These are phyloP conservation scores for Leptinotarsa defecta DNA, from an alignment of 1,140 invertebrate species.

Conservation along the genomic window DNA sequence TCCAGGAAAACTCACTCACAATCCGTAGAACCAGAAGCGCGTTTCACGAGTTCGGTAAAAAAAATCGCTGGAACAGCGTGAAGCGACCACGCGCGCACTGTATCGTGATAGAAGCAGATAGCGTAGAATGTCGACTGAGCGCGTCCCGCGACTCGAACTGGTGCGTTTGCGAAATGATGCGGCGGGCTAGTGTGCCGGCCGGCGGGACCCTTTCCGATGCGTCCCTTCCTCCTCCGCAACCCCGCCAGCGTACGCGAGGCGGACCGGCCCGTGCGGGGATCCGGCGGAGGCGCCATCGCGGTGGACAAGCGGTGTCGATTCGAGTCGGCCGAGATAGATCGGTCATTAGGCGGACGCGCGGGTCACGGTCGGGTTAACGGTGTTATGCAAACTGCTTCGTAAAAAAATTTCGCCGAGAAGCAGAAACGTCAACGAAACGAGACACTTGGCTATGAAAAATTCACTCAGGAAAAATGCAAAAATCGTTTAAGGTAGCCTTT, in stretches of 20 bases:
- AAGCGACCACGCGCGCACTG: no score
- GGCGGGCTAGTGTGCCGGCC: constrained; percentile 13
- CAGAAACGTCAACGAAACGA: no score
- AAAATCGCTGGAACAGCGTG: no score
- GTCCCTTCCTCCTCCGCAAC: not conserved
- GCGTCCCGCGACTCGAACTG: constrained; percentile 21
- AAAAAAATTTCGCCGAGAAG: no score
- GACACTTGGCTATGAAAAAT: no score
- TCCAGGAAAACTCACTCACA: no score
- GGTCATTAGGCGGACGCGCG: not conserved
- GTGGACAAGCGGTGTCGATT: not conserved
- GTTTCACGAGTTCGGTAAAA: no score
- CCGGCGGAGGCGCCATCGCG: constrained; percentile 9
- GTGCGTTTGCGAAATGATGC: constrained; percentile 26
- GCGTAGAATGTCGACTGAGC: constrained; percentile 8
- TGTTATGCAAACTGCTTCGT: not conserved
- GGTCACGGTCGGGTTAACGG: not conserved
- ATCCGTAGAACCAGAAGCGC: no score
- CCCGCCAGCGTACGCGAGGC: not conserved
- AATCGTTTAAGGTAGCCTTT: no score
- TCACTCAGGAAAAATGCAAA: no score
- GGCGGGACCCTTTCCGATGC: constrained; percentile 20
- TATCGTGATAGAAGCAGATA: not conserved
- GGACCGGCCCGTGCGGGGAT: not conserved
- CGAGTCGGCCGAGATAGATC: not conserved